These are phyloP conservation scores for Sandelia bainsii DNA, from an alignment of 2,797 vertebrate genomes.

Conservation along the genomic window DNA sequence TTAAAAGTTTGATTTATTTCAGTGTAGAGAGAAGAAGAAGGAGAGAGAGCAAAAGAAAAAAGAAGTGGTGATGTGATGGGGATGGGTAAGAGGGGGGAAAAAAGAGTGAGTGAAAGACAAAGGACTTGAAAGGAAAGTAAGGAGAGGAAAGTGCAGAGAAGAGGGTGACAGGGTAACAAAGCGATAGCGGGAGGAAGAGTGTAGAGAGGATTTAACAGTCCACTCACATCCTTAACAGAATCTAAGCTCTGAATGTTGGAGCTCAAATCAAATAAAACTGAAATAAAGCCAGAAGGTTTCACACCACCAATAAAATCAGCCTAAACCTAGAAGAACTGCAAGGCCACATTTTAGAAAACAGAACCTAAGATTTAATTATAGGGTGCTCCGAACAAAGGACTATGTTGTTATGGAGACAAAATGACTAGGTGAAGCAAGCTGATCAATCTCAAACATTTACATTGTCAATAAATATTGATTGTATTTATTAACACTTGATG, in stretches of 20 bases:
- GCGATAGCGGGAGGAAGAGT: slow-evolving; percentile 9
- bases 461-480: neutral
- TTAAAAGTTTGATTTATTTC: slow-evolving; percentile 36
- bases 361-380: slow-evolving; percentile 53
- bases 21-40: neutral
- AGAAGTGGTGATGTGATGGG: neutral
- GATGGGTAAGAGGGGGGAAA: neutral
- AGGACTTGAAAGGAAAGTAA: neutral
- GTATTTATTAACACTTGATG: no score
- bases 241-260: slow-evolving; percentile 51
- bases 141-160: slow-evolving; percentile 6
- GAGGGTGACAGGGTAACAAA: slow-evolving; percentile 24
- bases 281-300: slow-evolving; percentile 65
- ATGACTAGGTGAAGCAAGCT: slow-evolving; percentile 30
- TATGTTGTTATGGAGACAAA: neutral
- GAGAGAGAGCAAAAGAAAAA: neutral
- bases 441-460: slow-evolving; percentile 33
- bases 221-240: slow-evolving; percentile 59
- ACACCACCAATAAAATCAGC: slow-evolving; percentile 41
- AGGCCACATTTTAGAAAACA: slow-evolving; percentile 48
- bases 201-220: slow-evolving; percentile 51
- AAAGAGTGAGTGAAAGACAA: neutral
- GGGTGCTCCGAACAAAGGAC: slow-evolving; percentile 31
- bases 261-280: slow-evolving; percentile 70
- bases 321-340: slow-evolving; percentile 44